Base-by-base conservation (phyloP, 2,113 vertebrate species). In the Petaurus breviceps region DNA sequence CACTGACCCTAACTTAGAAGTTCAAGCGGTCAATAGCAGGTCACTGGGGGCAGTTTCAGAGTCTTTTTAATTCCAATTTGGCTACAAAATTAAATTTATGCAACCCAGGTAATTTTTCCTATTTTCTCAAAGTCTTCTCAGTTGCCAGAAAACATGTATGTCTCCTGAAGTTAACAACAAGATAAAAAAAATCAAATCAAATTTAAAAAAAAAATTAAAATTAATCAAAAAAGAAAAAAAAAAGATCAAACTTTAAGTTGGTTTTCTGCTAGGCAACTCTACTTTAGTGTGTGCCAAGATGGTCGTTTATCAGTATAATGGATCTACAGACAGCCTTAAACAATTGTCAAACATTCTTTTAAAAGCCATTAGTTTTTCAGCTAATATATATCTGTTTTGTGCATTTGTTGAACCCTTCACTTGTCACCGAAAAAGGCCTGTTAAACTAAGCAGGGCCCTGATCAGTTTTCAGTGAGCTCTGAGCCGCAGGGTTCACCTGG, bases 21-120 rank as follows among this genome's bases (percentile, higher is more conserved):
- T 99, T 99, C 99, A 99, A 98, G 98, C 98, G 95, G 99, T 99
- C 99, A 99, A 99, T 99, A 99, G 98, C 98, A 99, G 99, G 99
- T 99, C 99, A 99, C 96, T 0, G 90, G 95, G 98, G 98, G 98
- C 98, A 98, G 98, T 98, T 98, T 97, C 95, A 84, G 97, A 94
- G 98, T 98, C 98, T 98, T 97, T 98, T 98, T 98, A 98, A 99
- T 99, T 98, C 98, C 94, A 97, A 68, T 98, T 98, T 98, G 98
- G 99, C 98, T 98, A 95, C 97, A 99, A 98, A 97, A 97, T 98
- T 98, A 98, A 98, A 98, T 97, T 92, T 98, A 98, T 96, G 94
- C 97, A 97, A 92, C 91, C 95, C 96, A 99, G 98, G 98, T 98
- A 98, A 57, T 90, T 97, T 97, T 95, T 97, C 47, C n/a, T 54